Evolutionary conservation across 2,113 vertebrate species (phyloP), one percentile per base, ranked within the genome.

Genomic region (Phylloscopus trochiloides): DNA sequence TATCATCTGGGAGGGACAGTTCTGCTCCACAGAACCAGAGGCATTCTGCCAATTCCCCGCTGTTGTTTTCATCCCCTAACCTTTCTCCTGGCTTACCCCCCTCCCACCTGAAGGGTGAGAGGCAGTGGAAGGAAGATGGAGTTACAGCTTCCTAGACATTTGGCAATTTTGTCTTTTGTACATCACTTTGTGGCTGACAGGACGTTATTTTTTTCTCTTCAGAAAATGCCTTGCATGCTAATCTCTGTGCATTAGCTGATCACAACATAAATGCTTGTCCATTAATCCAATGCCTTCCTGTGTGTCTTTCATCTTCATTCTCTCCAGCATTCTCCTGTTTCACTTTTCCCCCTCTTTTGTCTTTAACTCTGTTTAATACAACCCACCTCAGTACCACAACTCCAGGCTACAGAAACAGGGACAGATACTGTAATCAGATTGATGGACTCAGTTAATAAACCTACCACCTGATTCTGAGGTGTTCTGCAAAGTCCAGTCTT

Each of bases 211-310:
- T 43, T 43, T 42, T 58, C 47, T 31, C 40, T 62, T 12, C 52
- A 47, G 32, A 94, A 94, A 97, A 92, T 96, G 70, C 72, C 95
- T 94, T 90, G 52, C 80, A 88, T 87, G 78, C 88, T 96, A 48
- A 93, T 95, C 80, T 96, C 62, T 74, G 89, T 87, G 92, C 62
- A 80, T 96, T 95, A 96, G 84, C 74, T 92, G 96, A 96, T 96
- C 92, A 75, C 87, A 92, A 70, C 88, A 63, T 86, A 92, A 97
- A 88, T 88, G 83, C 92, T 78, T 94, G 92, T 93, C 95, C 87
- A 93, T 97, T 97, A 94, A 94, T 78, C 73, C 84, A 75, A 0
- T 86, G 55, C 63, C 87, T 96, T 95, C 94, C 95, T 96, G 76
- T 59, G 32, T 75, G 78, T 97, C 96, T 96, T 96, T 96, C 92